Conservation (phyloP, 2,113 vertebrate genomes). For the Aegithalos caudatus region DNA sequence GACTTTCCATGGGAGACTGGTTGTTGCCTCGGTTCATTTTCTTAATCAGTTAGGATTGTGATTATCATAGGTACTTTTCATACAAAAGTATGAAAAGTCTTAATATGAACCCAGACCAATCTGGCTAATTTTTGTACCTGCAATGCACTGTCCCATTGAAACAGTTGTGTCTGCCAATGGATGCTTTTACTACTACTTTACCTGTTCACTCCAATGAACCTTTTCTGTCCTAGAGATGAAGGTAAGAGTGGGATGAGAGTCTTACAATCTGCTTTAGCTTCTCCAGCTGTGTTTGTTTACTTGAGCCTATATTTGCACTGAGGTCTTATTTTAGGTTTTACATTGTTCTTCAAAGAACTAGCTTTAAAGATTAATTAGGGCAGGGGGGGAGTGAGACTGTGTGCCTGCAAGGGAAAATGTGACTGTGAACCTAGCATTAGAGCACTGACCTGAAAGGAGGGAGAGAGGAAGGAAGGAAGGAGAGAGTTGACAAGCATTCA, state of each 20-base stretch:
- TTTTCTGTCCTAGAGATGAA: not conserved
- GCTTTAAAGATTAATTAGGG: conserved; percentile 60
- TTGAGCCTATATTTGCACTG: not conserved
- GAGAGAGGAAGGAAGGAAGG: not conserved
- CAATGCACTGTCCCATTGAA: not conserved
- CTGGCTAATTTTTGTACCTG: not conserved
- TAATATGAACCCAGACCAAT: not conserved
- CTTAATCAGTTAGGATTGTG: not conserved
- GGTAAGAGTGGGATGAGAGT: not conserved
- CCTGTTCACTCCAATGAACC: not conserved
- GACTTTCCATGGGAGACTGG: not conserved
- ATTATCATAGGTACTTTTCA: not conserved
- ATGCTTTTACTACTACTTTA: not conserved
- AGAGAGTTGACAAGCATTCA: not conserved
- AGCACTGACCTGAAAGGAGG: conserved; percentile 55
- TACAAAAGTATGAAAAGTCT: not conserved
- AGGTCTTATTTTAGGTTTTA: not conserved
- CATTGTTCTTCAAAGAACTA: conserved; percentile 27
- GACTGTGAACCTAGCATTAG: conserved; percentile 33
- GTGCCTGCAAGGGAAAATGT: conserved; percentile 45
- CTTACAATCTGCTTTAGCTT: not conserved
- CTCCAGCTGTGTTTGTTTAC: not conserved
- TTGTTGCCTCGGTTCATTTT: not conserved
- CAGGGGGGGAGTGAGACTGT: not conserved
- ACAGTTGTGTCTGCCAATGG: not conserved